phyloP scores from a whole-genome alignment of 2,113 vertebrate species.

The Lasiurus borealis region DNA sequence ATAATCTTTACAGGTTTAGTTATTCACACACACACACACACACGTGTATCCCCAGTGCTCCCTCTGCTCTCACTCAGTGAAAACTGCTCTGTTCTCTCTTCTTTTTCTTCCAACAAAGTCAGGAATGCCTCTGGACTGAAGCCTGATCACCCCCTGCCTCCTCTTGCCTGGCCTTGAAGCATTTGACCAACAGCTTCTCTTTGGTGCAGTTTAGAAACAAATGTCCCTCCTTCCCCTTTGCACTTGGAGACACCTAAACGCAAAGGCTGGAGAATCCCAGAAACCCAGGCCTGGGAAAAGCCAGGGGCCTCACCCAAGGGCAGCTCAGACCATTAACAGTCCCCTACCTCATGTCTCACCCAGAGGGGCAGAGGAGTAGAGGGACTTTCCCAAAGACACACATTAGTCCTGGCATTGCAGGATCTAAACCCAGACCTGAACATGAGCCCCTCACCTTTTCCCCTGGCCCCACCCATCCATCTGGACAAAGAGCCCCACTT shows the following conservation, averaged over 20 bases:
- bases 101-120: background rate
- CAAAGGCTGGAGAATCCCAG: background rate
- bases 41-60: background rate
- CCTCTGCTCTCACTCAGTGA: background rate
- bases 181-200: background rate
- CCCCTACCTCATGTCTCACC: background rate
- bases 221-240: background rate
- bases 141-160: background rate
- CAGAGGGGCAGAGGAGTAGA: background rate
- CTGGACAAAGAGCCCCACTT: background rate
- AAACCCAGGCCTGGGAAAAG: background rate
- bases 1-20: background rate
- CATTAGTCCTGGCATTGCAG: background rate
- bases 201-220: constrained; percentile 6
- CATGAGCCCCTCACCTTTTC: background rate
- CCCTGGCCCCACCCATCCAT: background rate
- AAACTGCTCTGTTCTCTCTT: background rate
- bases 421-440: background rate
- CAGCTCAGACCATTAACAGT: background rate
- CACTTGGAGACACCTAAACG: background rate
- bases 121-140: background rate
- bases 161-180: background rate
- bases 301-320: background rate
- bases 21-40: background rate
- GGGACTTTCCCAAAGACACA: background rate